Conservation (phyloP, 92 coral and sea anemone genomes). For the Porites rus region DNA sequence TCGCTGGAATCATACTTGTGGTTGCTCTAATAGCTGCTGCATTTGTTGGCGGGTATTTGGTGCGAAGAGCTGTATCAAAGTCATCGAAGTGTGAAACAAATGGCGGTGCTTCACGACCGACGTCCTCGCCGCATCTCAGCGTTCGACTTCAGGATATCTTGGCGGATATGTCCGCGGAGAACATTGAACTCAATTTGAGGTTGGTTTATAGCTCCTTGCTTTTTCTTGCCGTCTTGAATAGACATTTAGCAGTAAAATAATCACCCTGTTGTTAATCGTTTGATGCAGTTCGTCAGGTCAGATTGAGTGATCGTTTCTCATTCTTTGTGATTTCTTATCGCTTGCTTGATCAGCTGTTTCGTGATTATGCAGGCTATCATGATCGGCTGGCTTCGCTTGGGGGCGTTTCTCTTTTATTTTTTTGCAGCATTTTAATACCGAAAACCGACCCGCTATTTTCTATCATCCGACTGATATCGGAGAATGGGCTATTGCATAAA, state of each 20-base stretch:
- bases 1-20: slow-evolving; percentile 57
- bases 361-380: no score
- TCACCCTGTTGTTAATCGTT: neutral
- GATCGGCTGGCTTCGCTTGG: no score
- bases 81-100: slow-evolving; percentile 47
- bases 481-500: no score
- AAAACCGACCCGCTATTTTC: no score
- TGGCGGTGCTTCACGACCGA: neutral
- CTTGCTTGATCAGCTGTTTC: no score
- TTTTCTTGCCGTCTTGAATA: no score
- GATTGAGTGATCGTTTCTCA: no score
- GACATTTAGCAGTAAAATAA: neutral
- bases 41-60: slow-evolving; percentile 81
- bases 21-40: slow-evolving; percentile 68
- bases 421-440: no score
- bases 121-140: slow-evolving; percentile 6
- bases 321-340: no score
- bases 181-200: slow-evolving; percentile 79
- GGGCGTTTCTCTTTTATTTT: no score
- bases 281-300: neutral
- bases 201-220: slow-evolving; percentile 1
- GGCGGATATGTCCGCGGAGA: slow-evolving; percentile 73
- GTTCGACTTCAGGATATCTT: slow-evolving; percentile 66
- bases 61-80: slow-evolving; percentile 72
- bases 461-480: no score